Base-by-base conservation (phyloP, 2,797 vertebrate species). In the Valencia hispanica region DNA sequence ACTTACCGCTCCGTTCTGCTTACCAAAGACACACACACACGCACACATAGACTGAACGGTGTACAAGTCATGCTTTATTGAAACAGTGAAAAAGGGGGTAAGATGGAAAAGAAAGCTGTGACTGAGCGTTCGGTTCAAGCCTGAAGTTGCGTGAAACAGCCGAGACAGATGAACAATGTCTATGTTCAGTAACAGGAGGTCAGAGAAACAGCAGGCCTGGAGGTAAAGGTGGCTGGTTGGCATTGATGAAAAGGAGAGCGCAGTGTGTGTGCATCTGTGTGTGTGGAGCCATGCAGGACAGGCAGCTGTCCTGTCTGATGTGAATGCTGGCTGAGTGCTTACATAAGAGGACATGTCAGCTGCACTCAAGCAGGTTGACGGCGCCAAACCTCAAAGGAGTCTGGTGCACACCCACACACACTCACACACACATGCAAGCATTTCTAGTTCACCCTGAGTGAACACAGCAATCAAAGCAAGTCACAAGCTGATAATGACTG, bases 301-400 rank as follows among this genome's bases (percentile, higher is more conserved):
- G 87, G 86, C 92, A 94, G 93, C 90, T 95, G 94, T 93, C 94
- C 89, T 84, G 85, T 92, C 88, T 90, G 86, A 92, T 91, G 87
- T 72, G 76, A 87, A 84, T 79, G 75, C 68, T 81, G 81, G 78
- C 79, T 90, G 86, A 87, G 78, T 75, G 87, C 86, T 93, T 93
- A 87, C 89, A 90, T 92, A 92, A 93, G 80, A 87, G 74, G 84
- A 82, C 87, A 83, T 85, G 86, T 91, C 85, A 90, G 81, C 85
- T 90, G 84, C 83, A 79, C 86, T 86, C 75, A 79, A 79, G 79
- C 80, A 90, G 86, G 82, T 85, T 75, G 69, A 73, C 0, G n/a
- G 41, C 77, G 77, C 22, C 3, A 80, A 83, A 85, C 79, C 81
- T 85, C 83, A 85, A 83, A 82, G 75, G 79, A 79, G 77, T 74